Evolutionary conservation across 2,797 vertebrate genomes (phyloP).

Genomic region (Semaprochilodus insignis): DNA sequence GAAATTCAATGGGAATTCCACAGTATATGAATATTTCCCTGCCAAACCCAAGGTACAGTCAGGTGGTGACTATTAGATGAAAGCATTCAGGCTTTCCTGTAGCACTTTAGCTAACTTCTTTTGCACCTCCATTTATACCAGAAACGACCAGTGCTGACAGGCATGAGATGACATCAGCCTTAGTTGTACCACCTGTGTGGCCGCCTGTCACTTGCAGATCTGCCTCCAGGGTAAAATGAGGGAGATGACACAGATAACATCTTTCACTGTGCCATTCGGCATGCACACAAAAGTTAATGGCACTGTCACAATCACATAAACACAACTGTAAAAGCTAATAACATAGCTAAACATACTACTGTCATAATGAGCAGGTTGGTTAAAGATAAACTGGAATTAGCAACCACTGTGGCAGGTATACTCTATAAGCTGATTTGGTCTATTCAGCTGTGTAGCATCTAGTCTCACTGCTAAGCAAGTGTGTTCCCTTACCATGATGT

Average conservation of each 20-base stretch:
- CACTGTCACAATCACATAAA: no score
- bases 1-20: background rate
- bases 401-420: background rate
- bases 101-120: background rate
- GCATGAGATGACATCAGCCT: background rate
- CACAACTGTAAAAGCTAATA: background rate
- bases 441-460: background rate
- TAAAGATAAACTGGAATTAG: background rate
- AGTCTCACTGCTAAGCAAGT: background rate
- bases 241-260: background rate
- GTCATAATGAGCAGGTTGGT: background rate
- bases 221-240: background rate
- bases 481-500: conserved; percentile 88
- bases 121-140: background rate
- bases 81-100: background rate
- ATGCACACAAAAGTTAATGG: no score
- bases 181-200: background rate
- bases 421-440: background rate
- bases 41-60: background rate
- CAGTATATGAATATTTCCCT: background rate
- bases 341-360: background rate
- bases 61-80: background rate
- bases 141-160: background rate
- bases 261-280: background rate
- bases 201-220: no score